Evolutionary conservation across 2,113 vertebrate genomes (phyloP).

Genomic region (Galbula dea): DNA sequence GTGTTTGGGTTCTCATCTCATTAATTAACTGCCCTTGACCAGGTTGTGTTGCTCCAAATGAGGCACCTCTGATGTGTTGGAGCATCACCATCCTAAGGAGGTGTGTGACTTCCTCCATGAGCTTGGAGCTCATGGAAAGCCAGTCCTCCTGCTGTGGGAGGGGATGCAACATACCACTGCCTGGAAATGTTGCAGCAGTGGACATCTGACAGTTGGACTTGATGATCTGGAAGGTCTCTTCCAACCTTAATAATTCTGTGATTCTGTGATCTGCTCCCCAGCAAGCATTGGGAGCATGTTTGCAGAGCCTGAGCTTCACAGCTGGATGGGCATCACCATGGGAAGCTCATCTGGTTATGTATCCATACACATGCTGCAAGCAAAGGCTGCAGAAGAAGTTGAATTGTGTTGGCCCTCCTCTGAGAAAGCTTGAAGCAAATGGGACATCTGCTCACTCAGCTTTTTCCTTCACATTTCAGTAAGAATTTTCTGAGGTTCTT

Average conservation of each 20-base stretch:
- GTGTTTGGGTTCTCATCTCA: neutral
- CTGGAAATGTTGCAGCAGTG: neutral
- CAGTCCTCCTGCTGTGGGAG: neutral
- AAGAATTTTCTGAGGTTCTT: neutral
- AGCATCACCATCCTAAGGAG: neutral
- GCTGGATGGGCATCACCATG: rapidly evolving
- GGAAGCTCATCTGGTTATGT: rapidly evolving
- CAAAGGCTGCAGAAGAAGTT: neutral
- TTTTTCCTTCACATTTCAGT: neutral
- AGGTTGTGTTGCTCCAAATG: neutral
- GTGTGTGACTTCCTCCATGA: neutral
- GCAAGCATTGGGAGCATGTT: rapidly evolving
- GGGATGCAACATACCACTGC: neutral
- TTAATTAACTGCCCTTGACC: neutral
- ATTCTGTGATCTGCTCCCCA: too few species aligned
- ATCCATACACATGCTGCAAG: rapidly evolving
- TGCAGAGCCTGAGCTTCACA: neutral
- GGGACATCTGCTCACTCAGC: neutral
- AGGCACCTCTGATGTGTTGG: neutral
- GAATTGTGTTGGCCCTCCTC: neutral
- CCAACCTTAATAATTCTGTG: too few species aligned
- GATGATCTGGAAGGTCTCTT: too few species aligned
- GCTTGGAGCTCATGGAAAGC: neutral
- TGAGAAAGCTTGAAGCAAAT: neutral
- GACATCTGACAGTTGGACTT: too few species aligned